phyloP scores from a whole-genome alignment of 92 coral and sea anemone species.

The Siderastrea radians region DNA sequence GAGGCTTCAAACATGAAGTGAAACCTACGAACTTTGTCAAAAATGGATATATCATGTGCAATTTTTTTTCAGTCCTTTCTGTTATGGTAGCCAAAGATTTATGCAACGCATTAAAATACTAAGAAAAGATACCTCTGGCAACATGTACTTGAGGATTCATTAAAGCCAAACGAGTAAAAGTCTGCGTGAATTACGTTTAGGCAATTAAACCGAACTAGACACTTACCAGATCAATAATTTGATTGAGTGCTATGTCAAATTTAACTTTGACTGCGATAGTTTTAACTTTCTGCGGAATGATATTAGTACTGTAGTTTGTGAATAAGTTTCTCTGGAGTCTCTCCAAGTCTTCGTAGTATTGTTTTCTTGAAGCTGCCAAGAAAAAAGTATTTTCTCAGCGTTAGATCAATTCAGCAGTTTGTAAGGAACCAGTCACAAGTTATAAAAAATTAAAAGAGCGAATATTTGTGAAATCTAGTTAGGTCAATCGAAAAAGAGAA shows the following conservation, averaged over 20 bases:
- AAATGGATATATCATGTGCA: not conserved
- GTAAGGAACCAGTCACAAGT: slow-evolving; percentile 51
- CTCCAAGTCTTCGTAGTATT: slow-evolving; percentile 73
- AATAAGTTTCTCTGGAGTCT: slow-evolving; percentile 71
- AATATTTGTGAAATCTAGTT: slow-evolving; percentile 28
- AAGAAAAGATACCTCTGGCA: not conserved
- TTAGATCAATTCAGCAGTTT: not conserved
- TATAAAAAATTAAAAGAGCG: slow-evolving; percentile 75
- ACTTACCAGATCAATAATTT: slow-evolving; percentile 93
- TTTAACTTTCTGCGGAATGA: slow-evolving; percentile 81
- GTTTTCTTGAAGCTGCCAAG: slow-evolving; percentile 51
- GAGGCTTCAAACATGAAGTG: not conserved
- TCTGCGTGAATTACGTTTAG: slow-evolving; percentile 1
- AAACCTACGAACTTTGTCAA: not conserved
- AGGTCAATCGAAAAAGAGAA: slow-evolving; percentile 9
- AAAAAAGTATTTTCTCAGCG: slow-evolving; percentile 30
- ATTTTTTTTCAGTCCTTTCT: not conserved
- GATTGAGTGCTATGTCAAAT: slow-evolving; percentile 90
- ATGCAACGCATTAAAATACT: too few relatives aligned
- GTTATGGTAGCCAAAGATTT: too few relatives aligned
- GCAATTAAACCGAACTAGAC: not conserved
- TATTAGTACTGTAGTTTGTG: slow-evolving; percentile 84
- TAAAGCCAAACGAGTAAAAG: not conserved
- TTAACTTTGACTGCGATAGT: slow-evolving; percentile 75
- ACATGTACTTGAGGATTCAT: not conserved